Conservation (phyloP, 2,113 vertebrate species). For the Hoplias malabaricus region DNA sequence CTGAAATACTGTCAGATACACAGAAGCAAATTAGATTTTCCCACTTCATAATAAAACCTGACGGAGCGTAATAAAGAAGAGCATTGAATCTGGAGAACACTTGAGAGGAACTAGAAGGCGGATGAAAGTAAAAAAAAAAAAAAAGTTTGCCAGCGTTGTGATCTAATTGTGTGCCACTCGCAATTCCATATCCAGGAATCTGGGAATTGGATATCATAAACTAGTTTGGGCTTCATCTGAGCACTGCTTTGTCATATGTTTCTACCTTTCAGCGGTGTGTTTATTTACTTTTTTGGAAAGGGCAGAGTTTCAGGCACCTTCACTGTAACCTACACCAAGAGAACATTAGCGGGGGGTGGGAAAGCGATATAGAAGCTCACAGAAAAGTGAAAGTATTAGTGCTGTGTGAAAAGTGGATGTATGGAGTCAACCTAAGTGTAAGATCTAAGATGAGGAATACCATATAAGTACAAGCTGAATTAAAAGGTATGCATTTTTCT, state of each 20-base stretch:
- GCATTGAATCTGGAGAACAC: conserved; percentile 62
- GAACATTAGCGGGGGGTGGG: background rate
- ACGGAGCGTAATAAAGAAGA: conserved; percentile 70
- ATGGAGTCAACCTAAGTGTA: too few species aligned
- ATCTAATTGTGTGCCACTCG: conserved; percentile 55
- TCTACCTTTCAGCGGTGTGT: conserved; percentile 63
- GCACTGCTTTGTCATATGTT: conserved; percentile 56
- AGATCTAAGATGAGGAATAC: too few species aligned
- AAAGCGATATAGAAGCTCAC: too few species aligned
- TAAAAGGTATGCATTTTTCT: too few species aligned
- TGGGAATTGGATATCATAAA: conserved; percentile 60
- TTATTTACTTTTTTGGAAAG: too few species aligned
- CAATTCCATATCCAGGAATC: conserved; percentile 56
- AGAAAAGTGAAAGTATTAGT: too few species aligned
- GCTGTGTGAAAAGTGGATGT: too few species aligned
- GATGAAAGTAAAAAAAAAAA: conserved; percentile 46
- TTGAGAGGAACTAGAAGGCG: conserved; percentile 57
- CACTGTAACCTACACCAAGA: conserved; percentile 63
- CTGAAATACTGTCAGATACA: conserved; percentile 72
- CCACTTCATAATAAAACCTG: conserved; percentile 70
- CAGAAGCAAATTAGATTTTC: conserved; percentile 68
- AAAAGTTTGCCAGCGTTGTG: conserved; percentile 44
- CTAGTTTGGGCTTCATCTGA: conserved; percentile 63
- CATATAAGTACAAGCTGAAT: too few species aligned
- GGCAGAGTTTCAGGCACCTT: conserved; percentile 49